Base-by-base conservation (phyloP, 2,888 invertebrate genomes). In the Selenia dentaria region DNA sequence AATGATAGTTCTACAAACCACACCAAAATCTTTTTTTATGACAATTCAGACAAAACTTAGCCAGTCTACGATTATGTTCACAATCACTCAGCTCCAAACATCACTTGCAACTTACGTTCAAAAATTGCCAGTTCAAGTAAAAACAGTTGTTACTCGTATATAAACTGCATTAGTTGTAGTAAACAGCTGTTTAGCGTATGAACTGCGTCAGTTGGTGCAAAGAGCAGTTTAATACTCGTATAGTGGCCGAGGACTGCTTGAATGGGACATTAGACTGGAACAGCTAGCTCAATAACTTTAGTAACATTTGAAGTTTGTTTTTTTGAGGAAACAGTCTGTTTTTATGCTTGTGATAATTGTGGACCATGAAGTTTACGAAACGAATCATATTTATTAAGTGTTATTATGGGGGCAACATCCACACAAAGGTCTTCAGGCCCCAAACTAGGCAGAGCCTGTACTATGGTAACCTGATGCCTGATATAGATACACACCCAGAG, bases 61-160 rank as follows among this genome's bases (percentile, higher is more conserved):
- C n/a, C n/a, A n/a, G n/a, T n/a, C n/a, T n/a, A n/a, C n/a, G n/a
- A n/a, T n/a, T n/a, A n/a, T 4, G 16, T 16, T 16, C 16, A 16
- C 16, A 16, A 16, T 2, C 4, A 3, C 16, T 3, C 16, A 3
- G 16, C 10, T 9, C 25, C 25, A 25, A 2, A 25, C 10, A 25
- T 25, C 3, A 25, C 10, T 6, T 6, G 18, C 16, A 8, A 31
- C 6, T 40, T 42, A 18, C 32, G 33, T 37, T 13, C 31, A 20
- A 31, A 42, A 38, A 45, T 33, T 41, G 36, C 34, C 43, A 27
- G 26, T 37, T 34, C 24, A 38, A 31, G 31, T 18, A 29, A 38
- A 36, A 40, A 22, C 33, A n/a, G 24, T 32, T 38, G 9, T 16
- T 35, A 35, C 22, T 28, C 35, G 32, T 47, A 37, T 42, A 46